Percentiles rank a stretch among this genome's conserved stretches.
These are phyloP conservation scores for Kuschelorhynchus macadamiae DNA, from an alignment of 2,888 invertebrate species.

Conservation along the genomic window DNA sequence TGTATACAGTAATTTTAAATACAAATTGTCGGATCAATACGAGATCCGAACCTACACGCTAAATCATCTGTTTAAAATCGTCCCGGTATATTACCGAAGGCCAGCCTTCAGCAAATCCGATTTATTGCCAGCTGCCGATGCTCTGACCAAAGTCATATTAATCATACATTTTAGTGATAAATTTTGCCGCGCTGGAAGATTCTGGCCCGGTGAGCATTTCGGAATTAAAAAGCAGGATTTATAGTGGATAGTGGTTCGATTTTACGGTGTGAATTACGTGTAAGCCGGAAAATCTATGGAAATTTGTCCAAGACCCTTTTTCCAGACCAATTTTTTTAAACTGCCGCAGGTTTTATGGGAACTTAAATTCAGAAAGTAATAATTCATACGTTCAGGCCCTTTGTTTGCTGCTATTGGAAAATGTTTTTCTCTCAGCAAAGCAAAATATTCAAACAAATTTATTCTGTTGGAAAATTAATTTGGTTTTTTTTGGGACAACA, in stretches of 20 bases:
- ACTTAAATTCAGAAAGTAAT: too few relatives aligned
- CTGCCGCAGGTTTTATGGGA: background rate
- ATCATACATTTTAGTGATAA: slow-evolving; percentile 49
- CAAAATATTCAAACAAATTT: too few relatives aligned
- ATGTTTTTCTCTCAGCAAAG: too few relatives aligned
- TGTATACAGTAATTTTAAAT: too few relatives aligned
- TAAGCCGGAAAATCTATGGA: slow-evolving; percentile 23
- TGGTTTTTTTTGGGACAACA: too few relatives aligned
- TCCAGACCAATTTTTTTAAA: background rate
- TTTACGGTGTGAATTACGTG: slow-evolving; percentile 34
- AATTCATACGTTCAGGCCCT: too few relatives aligned
- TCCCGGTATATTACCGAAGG: slow-evolving; percentile 24
- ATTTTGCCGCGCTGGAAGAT: slow-evolving; percentile 43
- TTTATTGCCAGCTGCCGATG: slow-evolving; percentile 48
- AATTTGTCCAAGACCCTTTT: slow-evolving; percentile 15
- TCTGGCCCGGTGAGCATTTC: slow-evolving; percentile 45
- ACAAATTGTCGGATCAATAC: background rate
- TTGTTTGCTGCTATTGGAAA: too few relatives aligned
- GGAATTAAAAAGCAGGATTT: slow-evolving; percentile 46
- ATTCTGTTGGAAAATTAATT: too few relatives aligned
- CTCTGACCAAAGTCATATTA: slow-evolving; percentile 43
- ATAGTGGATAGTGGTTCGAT: slow-evolving; percentile 36
- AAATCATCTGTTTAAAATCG: slow-evolving; percentile 25
- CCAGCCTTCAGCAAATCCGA: slow-evolving; percentile 34
- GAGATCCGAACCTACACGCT: slow-evolving; percentile 1